phyloP scores from a whole-genome alignment of 2,113 vertebrate species.

The Malurus elegans region DNA sequence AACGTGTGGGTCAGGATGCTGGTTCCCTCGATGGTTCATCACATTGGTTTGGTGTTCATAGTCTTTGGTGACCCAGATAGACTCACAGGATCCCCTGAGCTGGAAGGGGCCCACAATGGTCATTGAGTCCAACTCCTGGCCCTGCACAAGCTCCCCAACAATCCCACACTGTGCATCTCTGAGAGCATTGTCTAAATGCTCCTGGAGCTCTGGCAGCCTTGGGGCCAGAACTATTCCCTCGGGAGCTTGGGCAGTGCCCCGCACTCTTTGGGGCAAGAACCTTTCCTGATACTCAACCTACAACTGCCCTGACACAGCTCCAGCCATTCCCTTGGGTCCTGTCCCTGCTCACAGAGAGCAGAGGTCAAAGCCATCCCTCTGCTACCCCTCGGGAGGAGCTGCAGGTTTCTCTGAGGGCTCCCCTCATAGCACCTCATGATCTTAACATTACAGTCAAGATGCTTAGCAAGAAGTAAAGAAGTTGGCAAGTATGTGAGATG shows the following conservation, averaged over 20 bases:
- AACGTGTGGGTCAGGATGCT: accelerated
- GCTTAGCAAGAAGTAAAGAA: neutral
- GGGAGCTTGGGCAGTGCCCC: neutral
- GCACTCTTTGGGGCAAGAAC: neutral
- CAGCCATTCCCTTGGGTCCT: neutral
- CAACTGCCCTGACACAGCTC: neutral
- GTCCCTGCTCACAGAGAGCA: neutral
- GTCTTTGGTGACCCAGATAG: neutral
- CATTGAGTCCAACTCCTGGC: accelerated
- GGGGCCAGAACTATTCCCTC: neutral
- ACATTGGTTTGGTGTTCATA: neutral
- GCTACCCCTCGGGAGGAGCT: neutral
- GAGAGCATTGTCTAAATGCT: neutral
- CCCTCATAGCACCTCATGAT: neutral
- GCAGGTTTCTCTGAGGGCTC: neutral
- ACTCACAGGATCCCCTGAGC: neutral
- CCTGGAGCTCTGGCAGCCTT: neutral
- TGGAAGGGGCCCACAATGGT: accelerated
- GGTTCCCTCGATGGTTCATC: neutral
- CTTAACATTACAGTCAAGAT: neutral
- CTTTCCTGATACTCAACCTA: neutral
- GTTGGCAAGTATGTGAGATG: neutral
- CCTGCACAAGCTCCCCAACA: neutral
- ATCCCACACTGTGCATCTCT: neutral
- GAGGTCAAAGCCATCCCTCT: accelerated